These are phyloP conservation scores for Garra rufa DNA, from an alignment of 2,113 vertebrate species.

Conservation along the genomic window DNA sequence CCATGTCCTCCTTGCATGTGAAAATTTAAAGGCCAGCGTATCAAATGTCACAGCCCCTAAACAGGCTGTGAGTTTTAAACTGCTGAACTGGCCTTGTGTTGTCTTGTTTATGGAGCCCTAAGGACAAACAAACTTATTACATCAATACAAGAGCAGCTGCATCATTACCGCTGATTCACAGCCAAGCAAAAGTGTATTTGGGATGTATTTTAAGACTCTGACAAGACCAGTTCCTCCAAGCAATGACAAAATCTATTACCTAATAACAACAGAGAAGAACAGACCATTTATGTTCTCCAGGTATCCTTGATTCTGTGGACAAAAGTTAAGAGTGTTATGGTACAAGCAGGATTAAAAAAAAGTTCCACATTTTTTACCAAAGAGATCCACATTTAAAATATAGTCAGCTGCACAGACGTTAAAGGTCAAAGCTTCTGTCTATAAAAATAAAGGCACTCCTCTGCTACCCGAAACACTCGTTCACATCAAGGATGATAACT, in stretches of 20 bases:
- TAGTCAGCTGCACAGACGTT: not conserved
- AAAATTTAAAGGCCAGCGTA: slow-evolving; percentile 7
- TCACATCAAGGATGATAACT: not conserved
- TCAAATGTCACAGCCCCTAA: slow-evolving; percentile 6
- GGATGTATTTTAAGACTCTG: not conserved
- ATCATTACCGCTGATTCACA: not conserved
- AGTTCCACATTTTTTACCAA: too few relatives aligned
- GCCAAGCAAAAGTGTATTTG: too few relatives aligned
- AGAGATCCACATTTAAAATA: not conserved
- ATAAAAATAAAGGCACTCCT: not conserved
- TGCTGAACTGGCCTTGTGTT: slow-evolving; percentile 23
- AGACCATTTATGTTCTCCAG: not conserved
- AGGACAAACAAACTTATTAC: slow-evolving; percentile 40
- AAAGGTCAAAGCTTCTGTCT: not conserved
- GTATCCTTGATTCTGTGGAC: not conserved
- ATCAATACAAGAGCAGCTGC: slow-evolving; percentile 47
- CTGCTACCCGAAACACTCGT: not conserved
- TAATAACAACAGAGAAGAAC: not conserved
- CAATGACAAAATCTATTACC: not conserved
- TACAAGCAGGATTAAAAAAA: not conserved
- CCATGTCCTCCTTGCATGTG: not conserved
- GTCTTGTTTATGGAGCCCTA: slow-evolving; percentile 22
- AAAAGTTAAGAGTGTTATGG: not conserved
- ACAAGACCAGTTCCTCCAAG: slow-evolving; percentile 18
- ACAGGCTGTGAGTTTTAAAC: slow-evolving; percentile 8